Percentiles rank a stretch among this genome's conserved stretches.
Evolutionary conservation across 2,888 invertebrate genomes (phyloP).

Genomic region (Parochlus steinenii): DNA sequence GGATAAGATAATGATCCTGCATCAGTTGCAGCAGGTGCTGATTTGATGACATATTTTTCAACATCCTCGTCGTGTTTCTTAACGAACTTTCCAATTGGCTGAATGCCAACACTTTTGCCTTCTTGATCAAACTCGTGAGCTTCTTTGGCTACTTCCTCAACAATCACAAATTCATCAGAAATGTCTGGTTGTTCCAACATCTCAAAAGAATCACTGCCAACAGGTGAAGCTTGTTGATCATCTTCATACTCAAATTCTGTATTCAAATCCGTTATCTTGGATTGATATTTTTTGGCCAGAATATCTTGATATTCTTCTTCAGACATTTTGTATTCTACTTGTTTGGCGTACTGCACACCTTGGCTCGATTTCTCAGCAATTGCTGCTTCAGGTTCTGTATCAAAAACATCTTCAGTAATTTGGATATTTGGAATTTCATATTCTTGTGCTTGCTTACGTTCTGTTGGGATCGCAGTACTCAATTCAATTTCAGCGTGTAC

Average conservation of each 20-base stretch:
- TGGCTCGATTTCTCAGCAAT: constrained; percentile 26
- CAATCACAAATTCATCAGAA: constrained; percentile 74
- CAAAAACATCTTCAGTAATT: constrained; percentile 21
- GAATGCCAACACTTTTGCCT: constrained; percentile 62
- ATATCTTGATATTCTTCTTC: constrained; percentile 30
- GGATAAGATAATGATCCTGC: constrained; percentile 39
- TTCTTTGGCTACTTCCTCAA: constrained; percentile 76
- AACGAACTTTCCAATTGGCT: constrained; percentile 30
- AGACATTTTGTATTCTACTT: constrained; percentile 18
- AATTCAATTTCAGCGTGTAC: constrained; percentile 26
- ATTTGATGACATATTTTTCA: constrained; percentile 46
- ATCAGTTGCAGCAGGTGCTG: constrained; percentile 45
- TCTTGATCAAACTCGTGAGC: constrained; percentile 68
- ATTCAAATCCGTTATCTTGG: constrained; percentile 42
- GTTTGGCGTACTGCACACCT: constrained; percentile 20
- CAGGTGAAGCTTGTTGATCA: constrained; percentile 54
- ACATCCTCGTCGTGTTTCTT: constrained; percentile 52
- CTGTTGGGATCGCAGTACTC: constrained; percentile 20
- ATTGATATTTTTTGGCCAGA: constrained; percentile 31
- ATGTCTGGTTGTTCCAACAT: constrained; percentile 73
- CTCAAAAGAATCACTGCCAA: constrained; percentile 65
- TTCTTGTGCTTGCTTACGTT: constrained; percentile 24
- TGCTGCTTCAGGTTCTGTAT: constrained; percentile 23
- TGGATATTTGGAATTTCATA: constrained; percentile 28
- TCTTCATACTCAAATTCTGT: constrained; percentile 36